Conservation (phyloP, 2,797 vertebrate genomes). For the Epinephelus malabaricus region DNA sequence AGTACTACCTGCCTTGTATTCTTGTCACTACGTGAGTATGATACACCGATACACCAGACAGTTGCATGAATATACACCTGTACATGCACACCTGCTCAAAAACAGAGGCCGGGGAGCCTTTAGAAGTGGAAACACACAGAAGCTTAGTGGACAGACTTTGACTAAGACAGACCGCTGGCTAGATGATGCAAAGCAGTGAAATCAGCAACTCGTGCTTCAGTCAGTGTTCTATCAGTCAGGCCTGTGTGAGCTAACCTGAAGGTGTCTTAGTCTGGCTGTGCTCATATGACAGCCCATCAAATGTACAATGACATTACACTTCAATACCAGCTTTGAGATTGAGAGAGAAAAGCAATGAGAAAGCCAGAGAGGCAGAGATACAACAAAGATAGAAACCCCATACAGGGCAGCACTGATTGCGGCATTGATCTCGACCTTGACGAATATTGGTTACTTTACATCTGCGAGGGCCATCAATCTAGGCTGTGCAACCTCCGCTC, state of each 20-base stretch:
- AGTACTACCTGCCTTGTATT: conserved; percentile 9
- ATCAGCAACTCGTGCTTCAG: conserved; percentile 36
- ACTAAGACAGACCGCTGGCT: conserved; percentile 37
- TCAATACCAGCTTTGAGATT: background rate
- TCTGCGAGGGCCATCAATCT: conserved; percentile 29
- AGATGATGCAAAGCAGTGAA: conserved; percentile 80
- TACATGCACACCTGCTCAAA: conserved; percentile 14
- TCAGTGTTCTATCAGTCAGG: conserved; percentile 44
- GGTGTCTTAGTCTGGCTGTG: conserved; percentile 30
- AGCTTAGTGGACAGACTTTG: conserved; percentile 39
- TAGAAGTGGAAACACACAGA: conserved; percentile 28
- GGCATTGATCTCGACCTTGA: conserved; percentile 56
- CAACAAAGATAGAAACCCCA: background rate
- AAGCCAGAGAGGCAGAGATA: conserved; percentile 3
- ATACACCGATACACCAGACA: background rate
- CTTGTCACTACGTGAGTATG: background rate
- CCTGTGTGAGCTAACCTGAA: conserved; percentile 36
- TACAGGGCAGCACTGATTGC: conserved; percentile 19
- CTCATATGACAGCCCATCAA: conserved; percentile 24
- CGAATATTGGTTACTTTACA: conserved; percentile 36
- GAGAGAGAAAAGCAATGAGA: background rate
- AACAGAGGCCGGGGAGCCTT: conserved; percentile 12
- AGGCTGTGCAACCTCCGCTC: conserved; percentile 13
- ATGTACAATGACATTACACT: conserved; percentile 17
- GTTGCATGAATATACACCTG: conserved; percentile 7